Base-by-base conservation (phyloP, 2,113 vertebrate species). In the Microtus montanus region DNA sequence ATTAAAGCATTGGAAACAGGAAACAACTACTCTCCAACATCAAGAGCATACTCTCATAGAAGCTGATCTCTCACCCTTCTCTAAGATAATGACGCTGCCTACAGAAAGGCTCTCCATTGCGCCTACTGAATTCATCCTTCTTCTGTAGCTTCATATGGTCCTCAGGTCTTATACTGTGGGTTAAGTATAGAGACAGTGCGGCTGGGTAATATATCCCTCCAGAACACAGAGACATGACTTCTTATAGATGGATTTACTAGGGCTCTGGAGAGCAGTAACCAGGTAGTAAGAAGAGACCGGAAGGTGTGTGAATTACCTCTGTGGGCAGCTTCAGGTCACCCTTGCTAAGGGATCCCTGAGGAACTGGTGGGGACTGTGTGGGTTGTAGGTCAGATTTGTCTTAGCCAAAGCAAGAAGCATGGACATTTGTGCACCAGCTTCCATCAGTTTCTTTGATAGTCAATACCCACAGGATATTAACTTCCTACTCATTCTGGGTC, bases 1-100 rank as follows among this genome's bases (percentile, higher is more conserved):
- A 89, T 82, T 78, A 95, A 96, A 87, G 52, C 15, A 89, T 26
- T 79, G 54, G 47, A 83, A 93, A 83, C 63, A n/a, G 92, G 30
- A 78, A 87, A 92, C 61, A 74, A 49, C 44, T 89, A 44, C 82
- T 93, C 78, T 92, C 74, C 54, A 61, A 70, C 93, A 83, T 91
- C 26, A 38, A n/a, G 26, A 92, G 66, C 54, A 74, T 70, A 49
- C 68, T 82, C 22, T 52, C 73, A 90, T 86, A 41, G 35, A 47
- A 49, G 14, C 49, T 35, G 38, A 61, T 78, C 88, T 52, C 83
- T 84, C 64, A 66, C n/a, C 86, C 68, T 75, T 47, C 74, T 84
- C 47, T 10, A 38, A 0, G 1, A 14, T 58, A 82, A 78, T 66
- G 78, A 93, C 83, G 84, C n/a, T 64, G 5, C 44, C 30, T 26